These are phyloP conservation scores for Eospalax fontanierii DNA, from an alignment of 2,797 vertebrate genomes.

Conservation along the genomic window DNA sequence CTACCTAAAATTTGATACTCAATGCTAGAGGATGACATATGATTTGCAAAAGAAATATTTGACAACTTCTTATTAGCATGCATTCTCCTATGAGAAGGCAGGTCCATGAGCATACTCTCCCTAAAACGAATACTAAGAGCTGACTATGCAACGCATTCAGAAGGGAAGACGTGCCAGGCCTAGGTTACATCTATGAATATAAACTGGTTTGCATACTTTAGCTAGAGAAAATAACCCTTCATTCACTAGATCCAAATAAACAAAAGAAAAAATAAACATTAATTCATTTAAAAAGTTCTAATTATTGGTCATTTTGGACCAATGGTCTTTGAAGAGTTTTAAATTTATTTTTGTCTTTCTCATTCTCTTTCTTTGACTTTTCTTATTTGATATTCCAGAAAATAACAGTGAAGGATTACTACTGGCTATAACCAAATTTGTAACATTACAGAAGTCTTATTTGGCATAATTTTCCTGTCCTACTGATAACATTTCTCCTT, in stretches of 20 bases:
- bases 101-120: neutral
- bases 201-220: neutral
- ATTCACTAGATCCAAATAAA: neutral
- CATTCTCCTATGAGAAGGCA: neutral
- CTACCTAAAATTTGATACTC: constrained; percentile 40
- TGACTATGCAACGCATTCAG: neutral
- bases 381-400: constrained; percentile 27
- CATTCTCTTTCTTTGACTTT: neutral
- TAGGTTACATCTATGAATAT: neutral
- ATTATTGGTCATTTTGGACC: neutral
- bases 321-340: neutral
- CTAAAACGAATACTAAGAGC: neutral
- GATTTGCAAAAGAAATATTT: constrained; percentile 15
- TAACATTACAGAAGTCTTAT: neutral
- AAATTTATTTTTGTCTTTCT: neutral
- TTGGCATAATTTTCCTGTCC: constrained; percentile 20
- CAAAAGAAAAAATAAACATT: neutral
- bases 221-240: neutral
- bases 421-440: neutral
- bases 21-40: neutral
- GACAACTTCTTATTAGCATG: neutral
- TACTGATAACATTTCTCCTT: neutral
- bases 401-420: neutral
- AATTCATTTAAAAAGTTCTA: constrained; percentile 12
- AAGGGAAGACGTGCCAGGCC: neutral